Conservation (phyloP, 92 coral and sea anemone species). For the Pocillopora grandis region DNA sequence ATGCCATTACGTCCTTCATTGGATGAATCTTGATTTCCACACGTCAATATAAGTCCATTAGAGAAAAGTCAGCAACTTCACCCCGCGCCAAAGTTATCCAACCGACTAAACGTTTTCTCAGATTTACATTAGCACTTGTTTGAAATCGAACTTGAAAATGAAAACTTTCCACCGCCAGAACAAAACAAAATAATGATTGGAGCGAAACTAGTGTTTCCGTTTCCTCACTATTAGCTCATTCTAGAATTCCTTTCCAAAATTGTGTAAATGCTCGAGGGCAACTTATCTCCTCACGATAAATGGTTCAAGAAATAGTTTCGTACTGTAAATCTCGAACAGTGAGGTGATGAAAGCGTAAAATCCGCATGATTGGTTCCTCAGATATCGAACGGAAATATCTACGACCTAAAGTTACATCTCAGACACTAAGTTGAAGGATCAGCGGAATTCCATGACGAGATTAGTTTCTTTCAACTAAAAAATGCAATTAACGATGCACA, state of each 20-base stretch:
- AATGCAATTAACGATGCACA: neutral
- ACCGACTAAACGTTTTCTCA: neutral
- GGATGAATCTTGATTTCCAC: neutral
- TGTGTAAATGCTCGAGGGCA: neutral
- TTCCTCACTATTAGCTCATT: neutral
- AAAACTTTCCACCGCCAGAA: neutral
- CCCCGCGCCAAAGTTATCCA: neutral
- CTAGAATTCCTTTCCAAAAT: neutral
- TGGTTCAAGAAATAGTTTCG: neutral
- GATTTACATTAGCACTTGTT: neutral
- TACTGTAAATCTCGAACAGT: neutral
- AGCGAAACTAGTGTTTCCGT: neutral
- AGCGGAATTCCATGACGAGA: neutral
- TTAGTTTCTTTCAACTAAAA: slow-evolving; percentile 3
- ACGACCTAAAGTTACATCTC: no score
- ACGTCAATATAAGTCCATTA: neutral
- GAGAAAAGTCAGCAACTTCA: neutral
- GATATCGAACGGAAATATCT: neutral
- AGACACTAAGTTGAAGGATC: neutral
- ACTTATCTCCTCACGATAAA: neutral
- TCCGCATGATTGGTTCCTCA: neutral
- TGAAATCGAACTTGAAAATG: neutral
- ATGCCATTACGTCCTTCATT: no score
- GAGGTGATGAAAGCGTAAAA: neutral
- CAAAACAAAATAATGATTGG: neutral